phyloP scores from a whole-genome alignment of 2,888 invertebrate species.

The Drosophila atripex region DNA sequence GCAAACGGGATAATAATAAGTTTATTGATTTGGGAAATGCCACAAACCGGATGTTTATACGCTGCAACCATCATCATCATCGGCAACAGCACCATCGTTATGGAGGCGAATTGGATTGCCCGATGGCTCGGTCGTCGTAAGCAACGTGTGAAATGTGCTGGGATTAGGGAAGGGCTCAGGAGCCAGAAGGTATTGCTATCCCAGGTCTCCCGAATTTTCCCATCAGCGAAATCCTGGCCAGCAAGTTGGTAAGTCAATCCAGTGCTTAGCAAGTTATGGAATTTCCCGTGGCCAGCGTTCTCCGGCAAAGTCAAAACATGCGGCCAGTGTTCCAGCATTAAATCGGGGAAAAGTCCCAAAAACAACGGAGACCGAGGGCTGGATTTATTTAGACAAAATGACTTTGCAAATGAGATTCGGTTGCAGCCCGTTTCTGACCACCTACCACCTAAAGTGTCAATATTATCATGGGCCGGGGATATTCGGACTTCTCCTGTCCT shows the following conservation, averaged over 20 bases:
- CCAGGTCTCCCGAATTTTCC: conserved; percentile 17
- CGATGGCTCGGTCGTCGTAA: conserved; percentile 21
- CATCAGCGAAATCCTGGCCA: conserved; percentile 40
- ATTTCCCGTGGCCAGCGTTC: conserved; percentile 50
- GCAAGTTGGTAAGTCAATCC: conserved; percentile 81
- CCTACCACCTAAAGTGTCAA: conserved; percentile 77
- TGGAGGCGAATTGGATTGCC: conserved; percentile 4
- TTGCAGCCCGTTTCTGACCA: conserved; percentile 49
- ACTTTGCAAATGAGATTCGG: conserved; percentile 82
- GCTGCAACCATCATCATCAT: conserved; percentile 24
- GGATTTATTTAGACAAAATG: conserved; percentile 81
- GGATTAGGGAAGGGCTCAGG: conserved; percentile 48
- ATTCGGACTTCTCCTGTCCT: conserved; percentile 30
- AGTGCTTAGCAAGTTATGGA: conserved; percentile 56
- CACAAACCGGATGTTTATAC: conserved; percentile 72
- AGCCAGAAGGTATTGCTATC: conserved; percentile 18
- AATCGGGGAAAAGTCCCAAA: conserved; percentile 51
- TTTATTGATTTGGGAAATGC: conserved; percentile 77
- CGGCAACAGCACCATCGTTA: conserved; percentile 5
- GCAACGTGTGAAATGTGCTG: conserved; percentile 68
- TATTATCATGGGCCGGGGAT: conserved; percentile 70
- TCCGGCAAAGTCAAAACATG: conserved; percentile 79
- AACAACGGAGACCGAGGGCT: conserved; percentile 55
- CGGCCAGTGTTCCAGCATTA: conserved; percentile 56
- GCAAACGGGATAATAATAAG: conserved; percentile 58